Evolutionary conservation across 2,888 invertebrate genomes (phyloP).

Genomic region (Lasioglossum lativentre): DNA sequence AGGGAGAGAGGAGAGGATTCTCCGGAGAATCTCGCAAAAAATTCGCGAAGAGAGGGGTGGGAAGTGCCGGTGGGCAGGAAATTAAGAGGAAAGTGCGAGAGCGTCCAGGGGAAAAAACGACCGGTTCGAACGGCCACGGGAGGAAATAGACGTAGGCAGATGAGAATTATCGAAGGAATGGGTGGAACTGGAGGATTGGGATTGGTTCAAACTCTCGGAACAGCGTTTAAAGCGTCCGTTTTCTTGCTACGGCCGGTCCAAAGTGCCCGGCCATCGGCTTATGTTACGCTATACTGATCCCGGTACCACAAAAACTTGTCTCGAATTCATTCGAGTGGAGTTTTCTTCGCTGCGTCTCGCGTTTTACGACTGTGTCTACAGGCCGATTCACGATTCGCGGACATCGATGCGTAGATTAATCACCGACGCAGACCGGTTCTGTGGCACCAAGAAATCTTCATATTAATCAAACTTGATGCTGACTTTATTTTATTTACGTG

Average conservation of each 20-base stretch:
- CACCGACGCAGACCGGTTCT: neutral
- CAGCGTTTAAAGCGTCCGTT: neutral
- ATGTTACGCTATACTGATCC: slow-evolving; percentile 14
- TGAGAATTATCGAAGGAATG: slow-evolving; percentile 34
- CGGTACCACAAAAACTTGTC: slow-evolving; percentile 10
- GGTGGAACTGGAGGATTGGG: slow-evolving; percentile 2
- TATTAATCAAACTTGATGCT: neutral
- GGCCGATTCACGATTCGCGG: neutral
- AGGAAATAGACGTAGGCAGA: slow-evolving; percentile 29
- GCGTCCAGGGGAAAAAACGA: neutral
- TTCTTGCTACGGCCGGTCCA: neutral
- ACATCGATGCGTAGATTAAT: neutral
- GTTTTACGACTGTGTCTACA: slow-evolving; percentile 5
- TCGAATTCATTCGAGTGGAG: slow-evolving; percentile 8
- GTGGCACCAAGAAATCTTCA: neutral
- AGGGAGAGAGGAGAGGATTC: slow-evolving; percentile 6
- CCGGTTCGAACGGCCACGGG: slow-evolving; percentile 20
- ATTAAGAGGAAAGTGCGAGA: slow-evolving; percentile 28
- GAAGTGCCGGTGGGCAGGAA: slow-evolving; percentile 34
- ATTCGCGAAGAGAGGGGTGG: slow-evolving; percentile 1
- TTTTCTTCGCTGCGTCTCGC: neutral
- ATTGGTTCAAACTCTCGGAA: slow-evolving; percentile 19
- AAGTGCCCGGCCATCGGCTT: neutral
- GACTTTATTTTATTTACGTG: neutral
- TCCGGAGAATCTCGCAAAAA: neutral